Evolutionary conservation across 2,888 invertebrate genomes (phyloP), one percentile per base, ranked within the genome.

Genomic region (Mesorhabditis spiculigera): DNA sequence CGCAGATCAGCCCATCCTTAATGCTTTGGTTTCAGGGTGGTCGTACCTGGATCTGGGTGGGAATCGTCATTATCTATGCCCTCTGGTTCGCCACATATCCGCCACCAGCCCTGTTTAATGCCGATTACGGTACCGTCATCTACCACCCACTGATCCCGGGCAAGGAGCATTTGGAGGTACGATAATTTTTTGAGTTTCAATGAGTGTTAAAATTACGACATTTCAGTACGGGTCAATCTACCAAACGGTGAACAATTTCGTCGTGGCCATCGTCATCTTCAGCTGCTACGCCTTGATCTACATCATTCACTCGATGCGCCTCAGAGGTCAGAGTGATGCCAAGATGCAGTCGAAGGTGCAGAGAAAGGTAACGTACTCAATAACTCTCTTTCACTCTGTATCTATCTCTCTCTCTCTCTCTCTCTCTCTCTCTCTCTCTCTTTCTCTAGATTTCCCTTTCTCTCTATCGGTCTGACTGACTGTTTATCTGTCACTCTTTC

Each of bases 41-140:
- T 50, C 58, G 58, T 10, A 50, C 58, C n/a, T 50, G 58, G 58
- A 50, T 50, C n/a, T 50, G 8, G 10, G 58, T 50, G 10, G 8
- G 8, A 1, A 13, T 50, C 10, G 58, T n/a, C n/a, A n/a, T 50
- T 50, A n/a, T n/a, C n/a, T 50, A 50, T 50, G 58, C 10, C 10
- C 8, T 50, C n/a, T 50, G 8, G 10, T 50, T 50, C 58, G 58
- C 58, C 10, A 50, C n/a, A 50, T 13, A 13, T n/a, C 58, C 58
- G 8, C 58, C 58, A 50, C 58, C 58, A 50, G 8, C 10, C n/a
- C 58, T 50, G 10, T 50, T 50, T 50, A 50, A 50, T n/a, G 58
- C 58, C n/a, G 58, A 50, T 50, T 50, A 50, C n/a, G 58, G 58
- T 10, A 50, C 58, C n/a, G 58, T 50, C n/a, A 50, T 50, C 58